A percentile compares a stretch with the other conserved stretches of the same genome.
Evolutionary conservation across 1,140 invertebrate species (phyloP).

Genomic region (Plutomurus gul): DNA sequence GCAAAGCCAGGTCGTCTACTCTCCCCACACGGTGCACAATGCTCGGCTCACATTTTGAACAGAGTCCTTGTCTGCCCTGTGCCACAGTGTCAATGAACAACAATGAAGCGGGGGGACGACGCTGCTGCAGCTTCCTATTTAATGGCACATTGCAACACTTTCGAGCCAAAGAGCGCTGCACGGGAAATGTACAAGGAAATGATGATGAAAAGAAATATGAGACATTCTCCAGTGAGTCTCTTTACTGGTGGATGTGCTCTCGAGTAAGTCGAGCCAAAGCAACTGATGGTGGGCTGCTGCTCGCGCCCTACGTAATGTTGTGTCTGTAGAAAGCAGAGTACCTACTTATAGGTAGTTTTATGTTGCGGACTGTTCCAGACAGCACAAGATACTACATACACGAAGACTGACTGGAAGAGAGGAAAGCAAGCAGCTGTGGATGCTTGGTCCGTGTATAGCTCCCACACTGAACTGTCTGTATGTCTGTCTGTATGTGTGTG

Average conservation of each 20-base stretch:
- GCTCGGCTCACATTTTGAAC: conserved; percentile 1
- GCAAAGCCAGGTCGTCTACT: background rate
- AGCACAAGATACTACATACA: no score
- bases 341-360: no score
- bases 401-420: no score
- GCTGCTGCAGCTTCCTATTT: background rate
- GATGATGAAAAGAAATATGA: background rate
- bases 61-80: no score
- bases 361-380: no score
- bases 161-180: background rate
- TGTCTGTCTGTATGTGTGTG: no score
- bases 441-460: background rate
- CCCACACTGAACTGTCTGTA: background rate
- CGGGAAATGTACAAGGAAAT: background rate
- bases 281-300: no score
- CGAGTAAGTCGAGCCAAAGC: background rate
- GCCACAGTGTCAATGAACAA: background rate
- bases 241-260: no score
- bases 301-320: no score
- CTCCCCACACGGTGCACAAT: background rate
- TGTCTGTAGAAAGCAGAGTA: no score
- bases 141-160: background rate
- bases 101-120: background rate
- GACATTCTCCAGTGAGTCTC: background rate
- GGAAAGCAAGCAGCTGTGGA: no score